Conservation (phyloP, 2,888 invertebrate species). For the Dynastes tityus region DNA sequence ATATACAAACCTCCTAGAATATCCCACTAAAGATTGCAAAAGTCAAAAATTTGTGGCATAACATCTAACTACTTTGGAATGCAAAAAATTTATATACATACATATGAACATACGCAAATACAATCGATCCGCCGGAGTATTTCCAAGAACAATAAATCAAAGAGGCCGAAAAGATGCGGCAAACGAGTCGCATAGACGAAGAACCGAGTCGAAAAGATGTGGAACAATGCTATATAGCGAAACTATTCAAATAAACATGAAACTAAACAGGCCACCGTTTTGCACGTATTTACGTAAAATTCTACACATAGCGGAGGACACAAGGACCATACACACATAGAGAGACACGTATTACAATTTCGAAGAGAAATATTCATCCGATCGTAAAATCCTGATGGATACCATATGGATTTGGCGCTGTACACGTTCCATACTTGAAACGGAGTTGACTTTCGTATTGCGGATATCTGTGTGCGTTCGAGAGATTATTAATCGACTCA, state of each 20-base stretch:
- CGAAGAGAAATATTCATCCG: conserved; percentile 32
- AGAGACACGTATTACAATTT: conserved; percentile 16
- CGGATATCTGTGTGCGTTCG: not conserved
- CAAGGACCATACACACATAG: not conserved
- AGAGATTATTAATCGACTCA: no score
- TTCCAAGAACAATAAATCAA: no score
- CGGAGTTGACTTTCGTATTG: not conserved
- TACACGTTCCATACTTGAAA: not conserved
- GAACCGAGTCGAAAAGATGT: not conserved
- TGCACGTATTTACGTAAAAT: conserved; percentile 3
- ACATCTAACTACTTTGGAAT: no score
- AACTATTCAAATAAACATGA: conserved; percentile 19
- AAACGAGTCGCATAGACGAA: no score
- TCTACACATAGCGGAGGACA: not conserved
- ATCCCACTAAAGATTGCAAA: no score
- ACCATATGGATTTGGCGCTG: conserved; percentile 40
- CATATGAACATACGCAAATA: no score
- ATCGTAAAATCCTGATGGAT: conserved; percentile 45
- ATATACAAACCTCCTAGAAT: no score
- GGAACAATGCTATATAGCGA: not conserved
- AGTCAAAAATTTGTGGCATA: no score
- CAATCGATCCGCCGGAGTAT: no score
- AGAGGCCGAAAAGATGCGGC: no score
- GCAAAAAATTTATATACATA: no score
- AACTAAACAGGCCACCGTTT: conserved; percentile 19